Conservation (phyloP, 2,888 invertebrate genomes). For the Papilio gigon region DNA sequence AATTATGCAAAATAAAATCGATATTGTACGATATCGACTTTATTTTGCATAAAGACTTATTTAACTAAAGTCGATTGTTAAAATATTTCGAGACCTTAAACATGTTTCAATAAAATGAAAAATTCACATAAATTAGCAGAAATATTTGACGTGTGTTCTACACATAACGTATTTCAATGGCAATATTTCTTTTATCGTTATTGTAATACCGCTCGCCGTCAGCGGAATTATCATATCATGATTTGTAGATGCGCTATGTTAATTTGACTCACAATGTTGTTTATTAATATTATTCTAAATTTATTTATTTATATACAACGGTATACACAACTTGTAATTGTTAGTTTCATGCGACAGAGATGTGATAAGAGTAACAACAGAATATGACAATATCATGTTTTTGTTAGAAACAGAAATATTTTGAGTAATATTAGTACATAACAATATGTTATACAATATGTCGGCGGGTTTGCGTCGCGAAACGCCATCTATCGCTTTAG, state of each 20-base stretch:
- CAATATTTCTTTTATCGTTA: slow-evolving; percentile 29
- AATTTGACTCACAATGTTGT: slow-evolving; percentile 32
- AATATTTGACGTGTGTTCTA: slow-evolving; percentile 36
- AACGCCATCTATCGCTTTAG: no score
- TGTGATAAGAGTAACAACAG: no score
- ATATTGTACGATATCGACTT: slow-evolving; percentile 7
- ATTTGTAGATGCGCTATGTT: slow-evolving; percentile 36
- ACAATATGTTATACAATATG: no score
- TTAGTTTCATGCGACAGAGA: not conserved
- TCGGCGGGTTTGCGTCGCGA: no score
- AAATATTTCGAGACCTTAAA: slow-evolving; percentile 17
- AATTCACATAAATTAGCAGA: slow-evolving; percentile 28
- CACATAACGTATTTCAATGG: slow-evolving; percentile 27
- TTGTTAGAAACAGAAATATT: no score
- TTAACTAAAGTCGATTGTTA: not conserved
- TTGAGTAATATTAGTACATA: no score
- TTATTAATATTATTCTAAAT: slow-evolving; percentile 26
- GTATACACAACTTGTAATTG: slow-evolving; percentile 4
- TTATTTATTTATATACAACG: slow-evolving; percentile 30
- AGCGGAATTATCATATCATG: slow-evolving; percentile 37
- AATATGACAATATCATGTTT: no score
- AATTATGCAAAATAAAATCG: slow-evolving; percentile 14
- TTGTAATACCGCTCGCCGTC: slow-evolving; percentile 27
- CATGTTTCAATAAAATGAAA: slow-evolving; percentile 11
- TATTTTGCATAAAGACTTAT: slow-evolving; percentile 1